Conservation (phyloP, 2,113 vertebrate species). For the Neolamprologus falcicula region DNA sequence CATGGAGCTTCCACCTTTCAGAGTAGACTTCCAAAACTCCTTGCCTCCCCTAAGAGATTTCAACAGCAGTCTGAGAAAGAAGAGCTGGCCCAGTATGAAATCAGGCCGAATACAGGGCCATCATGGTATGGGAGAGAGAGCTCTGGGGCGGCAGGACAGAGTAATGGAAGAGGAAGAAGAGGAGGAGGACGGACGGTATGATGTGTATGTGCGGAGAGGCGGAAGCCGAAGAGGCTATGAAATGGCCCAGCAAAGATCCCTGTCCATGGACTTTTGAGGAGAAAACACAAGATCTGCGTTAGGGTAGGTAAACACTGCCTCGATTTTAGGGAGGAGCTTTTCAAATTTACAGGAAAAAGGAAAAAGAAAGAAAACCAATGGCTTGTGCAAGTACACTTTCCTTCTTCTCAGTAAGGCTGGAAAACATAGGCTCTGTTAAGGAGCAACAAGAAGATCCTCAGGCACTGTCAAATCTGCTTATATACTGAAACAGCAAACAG, state of each 20-base stretch:
- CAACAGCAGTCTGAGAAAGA: slow-evolving; percentile 55
- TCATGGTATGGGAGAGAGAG: slow-evolving; percentile 54
- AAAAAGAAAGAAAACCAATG: background rate
- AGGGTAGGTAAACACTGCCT: background rate
- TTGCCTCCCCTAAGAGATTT: slow-evolving; percentile 32
- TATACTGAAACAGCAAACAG: background rate
- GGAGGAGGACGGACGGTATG: slow-evolving; percentile 50
- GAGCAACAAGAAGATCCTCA: background rate
- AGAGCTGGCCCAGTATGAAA: slow-evolving; percentile 64
- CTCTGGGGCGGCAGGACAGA: slow-evolving; percentile 79
- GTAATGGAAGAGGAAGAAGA: slow-evolving; percentile 88
- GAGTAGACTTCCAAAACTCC: slow-evolving; percentile 24
- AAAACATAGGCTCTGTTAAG: background rate
- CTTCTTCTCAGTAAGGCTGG: background rate
- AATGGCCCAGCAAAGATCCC: slow-evolving; percentile 78
- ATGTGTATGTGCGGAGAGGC: slow-evolving; percentile 77
- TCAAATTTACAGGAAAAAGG: background rate
- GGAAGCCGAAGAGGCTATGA: slow-evolving; percentile 52
- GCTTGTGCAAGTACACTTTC: background rate
- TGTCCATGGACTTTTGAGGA: slow-evolving; percentile 89
- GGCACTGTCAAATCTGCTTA: background rate
- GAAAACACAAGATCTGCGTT: background rate
- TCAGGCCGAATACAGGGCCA: slow-evolving; percentile 12
- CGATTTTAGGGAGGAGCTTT: background rate
- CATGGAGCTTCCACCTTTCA: slow-evolving; percentile 75